These are phyloP conservation scores for Xestia c-nigrum DNA, from an alignment of 2,888 invertebrate species.

Conservation along the genomic window DNA sequence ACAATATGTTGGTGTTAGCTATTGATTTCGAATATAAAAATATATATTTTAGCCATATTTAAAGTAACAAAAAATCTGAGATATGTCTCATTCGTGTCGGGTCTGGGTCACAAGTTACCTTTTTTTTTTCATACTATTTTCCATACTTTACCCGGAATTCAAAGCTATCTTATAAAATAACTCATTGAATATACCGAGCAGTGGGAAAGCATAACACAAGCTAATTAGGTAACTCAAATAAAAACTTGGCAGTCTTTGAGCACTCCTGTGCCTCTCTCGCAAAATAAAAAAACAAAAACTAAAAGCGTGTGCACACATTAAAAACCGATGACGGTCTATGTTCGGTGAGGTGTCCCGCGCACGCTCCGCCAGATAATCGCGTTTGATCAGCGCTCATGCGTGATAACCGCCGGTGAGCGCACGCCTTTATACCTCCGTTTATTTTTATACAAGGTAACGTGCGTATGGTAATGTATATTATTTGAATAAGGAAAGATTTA, in stretches of 20 bases:
- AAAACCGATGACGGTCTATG: conserved; percentile 65
- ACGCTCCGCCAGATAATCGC: conserved; percentile 77
- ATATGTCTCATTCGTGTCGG: too few species aligned
- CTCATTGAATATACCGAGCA: background rate
- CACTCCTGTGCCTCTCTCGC: conserved; percentile 4
- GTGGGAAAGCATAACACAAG: background rate
- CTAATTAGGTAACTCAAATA: conserved; percentile 42
- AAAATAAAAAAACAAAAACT: conserved; percentile 42
- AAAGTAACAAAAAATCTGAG: too few species aligned
- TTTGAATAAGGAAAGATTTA: conserved; percentile 43
- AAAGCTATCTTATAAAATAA: background rate
- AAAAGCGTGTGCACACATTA: conserved; percentile 64
- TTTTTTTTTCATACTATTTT: too few species aligned
- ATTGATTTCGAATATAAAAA: too few species aligned
- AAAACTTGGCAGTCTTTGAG: conserved; percentile 32
- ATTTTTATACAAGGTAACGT: conserved; percentile 70
- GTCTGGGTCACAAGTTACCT: too few species aligned
- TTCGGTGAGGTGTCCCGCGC: conserved; percentile 72
- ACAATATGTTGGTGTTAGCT: too few species aligned
- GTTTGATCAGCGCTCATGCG: conserved; percentile 86
- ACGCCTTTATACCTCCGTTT: conserved; percentile 70
- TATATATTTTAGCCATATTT: too few species aligned
- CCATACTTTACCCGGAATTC: background rate
- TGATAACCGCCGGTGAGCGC: conserved; percentile 69
- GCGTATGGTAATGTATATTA: conserved; percentile 40